Evolutionary conservation across 1,140 invertebrate species (phyloP), one percentile per base, ranked within the genome.

Genomic region (Drosophila littoralis): DNA sequence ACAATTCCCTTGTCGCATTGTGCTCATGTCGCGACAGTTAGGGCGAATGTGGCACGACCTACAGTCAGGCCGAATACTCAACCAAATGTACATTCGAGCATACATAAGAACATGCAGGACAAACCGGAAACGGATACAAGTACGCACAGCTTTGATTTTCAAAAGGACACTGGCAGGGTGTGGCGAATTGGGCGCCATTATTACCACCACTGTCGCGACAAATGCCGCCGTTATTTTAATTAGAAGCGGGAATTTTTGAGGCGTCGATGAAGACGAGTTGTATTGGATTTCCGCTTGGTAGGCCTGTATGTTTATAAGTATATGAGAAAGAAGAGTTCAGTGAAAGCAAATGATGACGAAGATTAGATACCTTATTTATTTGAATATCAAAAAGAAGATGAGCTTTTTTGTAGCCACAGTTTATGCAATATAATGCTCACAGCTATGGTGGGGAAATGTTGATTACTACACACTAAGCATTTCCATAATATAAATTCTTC

Each of bases 131-230:
- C 75, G 81, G 69, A 77, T 55, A 65, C 43, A 59, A 45, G 45
- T 60, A 81, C 73, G 76, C 81, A 85, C 65, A 85, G 68, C 81
- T 85, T 76, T 85, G 81, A 85, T 85, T 84, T 85, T 71, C 82
- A 67, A 68, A 54, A 48, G 48, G 54, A 46, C 58, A 66, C 77
- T 59, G 59, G 81, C 74, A 60, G 59, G 68, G 78, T 59, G 74
- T 61, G 61, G 75, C 52, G 75, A 79, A 71, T 81, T 78, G 75
- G 81, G 82, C 78, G 75, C 78, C 81, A 80, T 75, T 81, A 81
- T 86, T 85, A 71, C 82, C 83, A 75, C 63, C 70, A 77, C 86
- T 80, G 81, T 79, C 82, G 81, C 82, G 82, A 81, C 81, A 81
- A 85, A 86, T 74, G 78, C 63, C 79, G 82, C 79, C 78, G 82